Base-by-base conservation (phyloP, 2,888 invertebrate species). In the Hirtodrosophila alboralis region DNA sequence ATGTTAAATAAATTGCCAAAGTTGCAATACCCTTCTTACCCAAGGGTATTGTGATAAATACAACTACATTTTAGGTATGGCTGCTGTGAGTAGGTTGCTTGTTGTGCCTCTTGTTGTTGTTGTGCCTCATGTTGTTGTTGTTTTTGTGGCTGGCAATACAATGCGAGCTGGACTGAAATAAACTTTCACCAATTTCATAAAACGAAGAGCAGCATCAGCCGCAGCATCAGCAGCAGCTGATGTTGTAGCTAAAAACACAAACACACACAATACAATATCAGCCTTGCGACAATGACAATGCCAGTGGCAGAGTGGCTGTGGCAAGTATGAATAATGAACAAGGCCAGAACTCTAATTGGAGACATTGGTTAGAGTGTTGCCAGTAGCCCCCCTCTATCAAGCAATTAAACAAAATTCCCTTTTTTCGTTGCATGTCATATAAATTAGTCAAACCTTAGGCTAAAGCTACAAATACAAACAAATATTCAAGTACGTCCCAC, bases 181-280 rank as follows among this genome's bases (percentile, higher is more conserved):
- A 84, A 86, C 85, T 86, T 86, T 86, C 85, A 84, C 85, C 85
- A 74, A 77, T 86, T 86, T 86, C 75, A 75, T 66, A 75, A 77
- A 76, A 52, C 74, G 30, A 69, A 63, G 48, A 62, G 75, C 52
- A 69, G 54, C 47, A 30, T 16, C 49, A n/a, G n/a, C n/a, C n/a
- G n/a, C n/a, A n/a, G n/a, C n/a, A n/a, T n/a, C n/a, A n/a, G n/a
- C n/a, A n/a, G n/a, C n/a, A 48, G 43, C 38, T 34, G 37, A 31
- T 30, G 13, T 53, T 14, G 21, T 13, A 43, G 31, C 44, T 30
- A 12, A 51, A 10, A 10, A n/a, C n/a, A n/a, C n/a, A n/a, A n/a
- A n/a, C n/a, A n/a, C 43, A 31, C 10, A n/a, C n/a, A 36, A 43
- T n/a, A n/a, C n/a, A n/a, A n/a, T n/a, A n/a, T 36, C 71, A 49